These are phyloP conservation scores for Euwallacea fornicatus DNA, from an alignment of 1,140 invertebrate species.

Conservation along the genomic window DNA sequence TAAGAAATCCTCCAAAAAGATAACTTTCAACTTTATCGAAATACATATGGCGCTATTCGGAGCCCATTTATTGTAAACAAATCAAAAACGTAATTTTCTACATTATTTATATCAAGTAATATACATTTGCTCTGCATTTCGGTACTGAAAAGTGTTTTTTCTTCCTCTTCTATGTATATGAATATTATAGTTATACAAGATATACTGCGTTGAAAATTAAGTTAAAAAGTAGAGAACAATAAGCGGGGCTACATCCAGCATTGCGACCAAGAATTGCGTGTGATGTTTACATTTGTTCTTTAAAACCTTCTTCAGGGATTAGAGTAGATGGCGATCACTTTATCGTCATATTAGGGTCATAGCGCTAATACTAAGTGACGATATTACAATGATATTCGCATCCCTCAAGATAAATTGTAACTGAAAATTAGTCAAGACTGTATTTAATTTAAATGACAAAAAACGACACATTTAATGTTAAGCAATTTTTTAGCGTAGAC, in stretches of 20 bases:
- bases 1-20: too few species aligned
- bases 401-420: background rate
- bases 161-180: too few species aligned
- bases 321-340: background rate
- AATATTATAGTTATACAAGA: too few species aligned
- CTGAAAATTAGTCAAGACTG: background rate
- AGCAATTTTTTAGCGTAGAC: conserved; percentile 11
- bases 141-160: too few species aligned
- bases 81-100: too few species aligned
- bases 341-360: too few species aligned
- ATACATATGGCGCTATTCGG: too few species aligned
- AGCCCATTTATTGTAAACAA: too few species aligned
- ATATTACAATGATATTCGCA: background rate
- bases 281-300: background rate
- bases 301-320: background rate
- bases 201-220: background rate
- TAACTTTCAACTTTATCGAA: too few species aligned
- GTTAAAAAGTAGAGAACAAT: conserved; percentile 18
- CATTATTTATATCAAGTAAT: too few species aligned
- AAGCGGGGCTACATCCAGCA: conserved; percentile 10
- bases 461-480: background rate
- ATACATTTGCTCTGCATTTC: too few species aligned
- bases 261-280: conserved; percentile 10
- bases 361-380: background rate
- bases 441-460: background rate